Evolutionary conservation across 2,113 vertebrate species (phyloP), one percentile per base, ranked within the genome.

Genomic region (Myiopsitta monachus): DNA sequence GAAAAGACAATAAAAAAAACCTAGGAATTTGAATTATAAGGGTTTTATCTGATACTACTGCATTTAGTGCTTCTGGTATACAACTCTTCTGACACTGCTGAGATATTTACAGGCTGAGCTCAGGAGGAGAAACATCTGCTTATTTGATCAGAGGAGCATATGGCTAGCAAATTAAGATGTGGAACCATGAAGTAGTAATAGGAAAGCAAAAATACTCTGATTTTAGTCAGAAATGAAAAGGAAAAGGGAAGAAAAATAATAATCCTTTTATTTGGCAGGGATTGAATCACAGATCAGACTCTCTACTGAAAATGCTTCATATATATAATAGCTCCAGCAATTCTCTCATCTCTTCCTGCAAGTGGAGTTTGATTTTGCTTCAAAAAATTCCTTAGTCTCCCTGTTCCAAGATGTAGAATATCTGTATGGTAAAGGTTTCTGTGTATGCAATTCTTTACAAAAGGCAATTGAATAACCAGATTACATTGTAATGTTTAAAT

Each of bases 81-180:
- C 30, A 90, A 44, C 13, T 87, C 43, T 90, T 92, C 83, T 75
- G 64, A 88, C 80, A 76, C 18, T 36, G 30, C 33, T 52, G 57
- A 93, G 77, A 69, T 57, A 84, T 69, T 66, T 92, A 26, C 70
- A 69, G 38, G 52, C 22, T 87, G 49, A 92, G 62, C 79, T 88
- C 57, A 70, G 90, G 64, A 69, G 47, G 84, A 84, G 38, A 84
- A 92, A 88, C 66, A 84, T 84, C 95, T 96, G 92, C 55, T 92
- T 83, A 84, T 84, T 87, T 87, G 47, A 89, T 87, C 83, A 81
- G 51, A 75, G 26, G 17, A 93, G 30, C 69, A 92, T 95, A 94
- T 89, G 80, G n/a, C 76, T 87, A 89, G n/a, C 44, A 93, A 96
- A 96, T 96, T 94, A 92, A 82, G 86, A 95, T 62, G 31, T 94